A percentile compares a stretch with the other conserved stretches of the same genome.
phyloP scores from a whole-genome alignment of 2,888 invertebrate species.

The Acrobasis suavella region DNA sequence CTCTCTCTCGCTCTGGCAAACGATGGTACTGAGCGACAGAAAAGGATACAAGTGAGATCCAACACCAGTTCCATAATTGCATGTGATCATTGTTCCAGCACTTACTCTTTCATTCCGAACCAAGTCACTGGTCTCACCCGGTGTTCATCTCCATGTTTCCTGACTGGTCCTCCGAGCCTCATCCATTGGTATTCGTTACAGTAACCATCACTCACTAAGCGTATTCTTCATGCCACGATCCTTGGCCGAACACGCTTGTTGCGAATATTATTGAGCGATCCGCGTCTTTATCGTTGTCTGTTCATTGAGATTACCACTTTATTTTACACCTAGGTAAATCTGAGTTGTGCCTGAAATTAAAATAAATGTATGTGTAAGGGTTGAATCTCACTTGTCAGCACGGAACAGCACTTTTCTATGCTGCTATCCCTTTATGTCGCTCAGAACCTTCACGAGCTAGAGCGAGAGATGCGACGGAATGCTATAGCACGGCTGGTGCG shows the following conservation, averaged over 20 bases:
- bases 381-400: too few species aligned
- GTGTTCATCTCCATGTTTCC: slow-evolving; percentile 22
- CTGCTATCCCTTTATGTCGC: too few species aligned
- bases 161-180: slow-evolving; percentile 17
- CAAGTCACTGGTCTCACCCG: slow-evolving; percentile 16
- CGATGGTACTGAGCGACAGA: too few species aligned
- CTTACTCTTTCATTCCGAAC: slow-evolving; percentile 17
- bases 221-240: slow-evolving; percentile 2
- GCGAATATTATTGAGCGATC: slow-evolving; percentile 1
- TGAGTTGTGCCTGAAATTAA: too few species aligned
- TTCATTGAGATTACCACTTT: neutral
- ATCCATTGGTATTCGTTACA: slow-evolving; percentile 18
- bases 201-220: slow-evolving; percentile 7
- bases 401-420: too few species aligned
- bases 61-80: neutral
- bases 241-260: slow-evolving; percentile 8
- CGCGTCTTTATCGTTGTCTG: neutral
- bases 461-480: too few species aligned
- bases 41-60: too few species aligned
- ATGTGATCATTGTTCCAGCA: slow-evolving; percentile 23
- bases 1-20: too few species aligned
- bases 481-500: too few species aligned
- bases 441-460: too few species aligned
- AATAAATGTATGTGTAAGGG: too few species aligned
- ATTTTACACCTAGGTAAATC: neutral